Percentiles rank a stretch among this genome's conserved stretches.
phyloP scores from a whole-genome alignment of 2,888 invertebrate species.

The Sesia bembeciformis region DNA sequence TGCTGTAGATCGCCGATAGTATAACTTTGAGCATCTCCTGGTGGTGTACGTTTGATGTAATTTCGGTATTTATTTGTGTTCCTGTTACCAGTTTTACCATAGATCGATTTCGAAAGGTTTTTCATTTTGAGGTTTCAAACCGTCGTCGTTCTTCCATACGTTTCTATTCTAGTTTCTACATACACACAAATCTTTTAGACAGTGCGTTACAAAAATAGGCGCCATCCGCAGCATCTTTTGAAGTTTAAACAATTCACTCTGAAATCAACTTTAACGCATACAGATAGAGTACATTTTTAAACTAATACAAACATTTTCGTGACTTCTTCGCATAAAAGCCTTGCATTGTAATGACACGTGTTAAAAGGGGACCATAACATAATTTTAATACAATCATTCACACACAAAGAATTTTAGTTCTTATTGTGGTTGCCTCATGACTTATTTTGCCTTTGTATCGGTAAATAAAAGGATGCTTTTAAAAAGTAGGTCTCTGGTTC shows the following conservation, averaged over 20 bases:
- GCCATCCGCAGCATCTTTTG: constrained; percentile 11
- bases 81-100: too few species aligned
- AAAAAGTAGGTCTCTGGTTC: constrained; percentile 14
- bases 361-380: constrained; percentile 19
- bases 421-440: not conserved
- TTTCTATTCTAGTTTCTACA: constrained; percentile 7
- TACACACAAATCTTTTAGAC: constrained; percentile 17
- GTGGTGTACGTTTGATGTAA: too few species aligned
- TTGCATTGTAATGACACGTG: constrained; percentile 28
- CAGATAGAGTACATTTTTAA: constrained; percentile 8
- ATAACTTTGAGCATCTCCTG: too few species aligned
- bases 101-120: too few species aligned
- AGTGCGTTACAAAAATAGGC: constrained; percentile 14
- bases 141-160: too few species aligned
- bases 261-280: not conserved
- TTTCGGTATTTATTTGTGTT: too few species aligned
- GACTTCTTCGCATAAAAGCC: constrained; percentile 23
- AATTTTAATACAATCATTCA: constrained; percentile 9
- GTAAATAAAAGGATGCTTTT: constrained; percentile 8
- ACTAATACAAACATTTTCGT: constrained; percentile 11
- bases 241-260: not conserved
- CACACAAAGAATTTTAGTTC: not conserved
- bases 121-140: too few species aligned
- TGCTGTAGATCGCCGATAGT: too few species aligned
- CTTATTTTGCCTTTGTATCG: not conserved